These are phyloP conservation scores for Oligia latruncula DNA, from an alignment of 2,888 invertebrate genomes.

Conservation along the genomic window DNA sequence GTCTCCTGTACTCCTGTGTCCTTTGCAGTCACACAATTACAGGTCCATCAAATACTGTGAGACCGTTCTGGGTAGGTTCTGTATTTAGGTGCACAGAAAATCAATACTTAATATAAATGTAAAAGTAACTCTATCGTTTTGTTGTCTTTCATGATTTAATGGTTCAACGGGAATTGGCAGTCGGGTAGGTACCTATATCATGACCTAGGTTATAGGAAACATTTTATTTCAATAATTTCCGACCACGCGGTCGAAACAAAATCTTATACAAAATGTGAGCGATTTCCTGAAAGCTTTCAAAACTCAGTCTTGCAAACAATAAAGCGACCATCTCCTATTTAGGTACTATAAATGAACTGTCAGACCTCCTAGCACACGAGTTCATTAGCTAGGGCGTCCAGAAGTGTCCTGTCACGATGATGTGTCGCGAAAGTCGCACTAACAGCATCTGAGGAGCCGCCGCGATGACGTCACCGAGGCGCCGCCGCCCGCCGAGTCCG, in stretches of 20 bases:
- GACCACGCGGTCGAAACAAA: not conserved
- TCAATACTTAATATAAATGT: not conserved
- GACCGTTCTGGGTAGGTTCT: not conserved
- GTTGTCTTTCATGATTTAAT: not conserved
- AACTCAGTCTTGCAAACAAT: not conserved
- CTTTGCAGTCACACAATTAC: not conserved
- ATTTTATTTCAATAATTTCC: not conserved
- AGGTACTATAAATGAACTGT: conserved; percentile 25
- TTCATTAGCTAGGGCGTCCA: conserved; percentile 60
- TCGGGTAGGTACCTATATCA: not conserved
- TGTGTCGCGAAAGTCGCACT: conserved; percentile 71
- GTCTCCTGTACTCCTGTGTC: not conserved
- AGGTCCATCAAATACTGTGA: not conserved
- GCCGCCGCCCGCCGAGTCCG: conserved; percentile 40
- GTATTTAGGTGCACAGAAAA: not conserved
- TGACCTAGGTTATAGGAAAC: not conserved
- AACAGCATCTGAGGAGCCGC: conserved; percentile 75
- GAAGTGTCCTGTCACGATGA: conserved; percentile 70
- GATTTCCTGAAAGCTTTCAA: not conserved
- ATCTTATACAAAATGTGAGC: not conserved
- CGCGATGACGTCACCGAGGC: conserved; percentile 68
- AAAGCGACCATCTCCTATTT: conserved; percentile 21
- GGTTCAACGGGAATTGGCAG: not conserved
- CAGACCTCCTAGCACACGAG: conserved; percentile 36
- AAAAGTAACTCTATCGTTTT: not conserved